Percentiles rank a stretch among this genome's conserved stretches.
phyloP scores from a whole-genome alignment of 1,140 invertebrate genomes.

The Calliopsis andreniformis region DNA sequence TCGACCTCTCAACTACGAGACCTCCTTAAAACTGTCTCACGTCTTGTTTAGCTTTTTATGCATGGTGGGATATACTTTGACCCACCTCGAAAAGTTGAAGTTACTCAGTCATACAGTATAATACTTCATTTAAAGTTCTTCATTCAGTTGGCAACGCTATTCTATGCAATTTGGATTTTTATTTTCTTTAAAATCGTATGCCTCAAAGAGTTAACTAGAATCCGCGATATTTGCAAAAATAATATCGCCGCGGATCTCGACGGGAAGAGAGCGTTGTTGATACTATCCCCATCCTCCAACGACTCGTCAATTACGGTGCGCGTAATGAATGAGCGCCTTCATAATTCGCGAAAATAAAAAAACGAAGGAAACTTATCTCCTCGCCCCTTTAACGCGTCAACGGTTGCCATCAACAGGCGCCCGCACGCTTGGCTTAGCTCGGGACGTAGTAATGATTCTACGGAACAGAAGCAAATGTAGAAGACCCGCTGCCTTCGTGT shows the following conservation, averaged over 20 bases:
- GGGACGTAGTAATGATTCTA: constrained; percentile 62
- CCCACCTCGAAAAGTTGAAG: too few relatives aligned
- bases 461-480: constrained; percentile 57
- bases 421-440: constrained; percentile 56
- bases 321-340: constrained; percentile 64
- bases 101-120: too few relatives aligned
- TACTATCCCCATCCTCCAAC: constrained; percentile 14
- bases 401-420: constrained; percentile 53
- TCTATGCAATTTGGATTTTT: too few relatives aligned
- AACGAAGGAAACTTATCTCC: constrained; percentile 57
- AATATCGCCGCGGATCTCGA: constrained; percentile 14
- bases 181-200: too few relatives aligned
- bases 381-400: constrained; percentile 58
- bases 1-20: too few relatives aligned
- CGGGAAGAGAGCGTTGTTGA: constrained; percentile 47
- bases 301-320: constrained; percentile 62
- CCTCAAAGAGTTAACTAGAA: too few relatives aligned
- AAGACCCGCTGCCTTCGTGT: constrained; percentile 56
- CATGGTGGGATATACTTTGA: too few relatives aligned
- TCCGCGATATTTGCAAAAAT: not conserved
- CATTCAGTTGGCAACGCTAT: too few relatives aligned
- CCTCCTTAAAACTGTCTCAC: too few relatives aligned
- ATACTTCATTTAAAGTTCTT: too few relatives aligned
- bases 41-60: too few relatives aligned
- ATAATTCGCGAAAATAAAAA: constrained; percentile 46